Base-by-base conservation (phyloP, 2,888 invertebrate genomes). In the Gisinianus flammeolus region DNA sequence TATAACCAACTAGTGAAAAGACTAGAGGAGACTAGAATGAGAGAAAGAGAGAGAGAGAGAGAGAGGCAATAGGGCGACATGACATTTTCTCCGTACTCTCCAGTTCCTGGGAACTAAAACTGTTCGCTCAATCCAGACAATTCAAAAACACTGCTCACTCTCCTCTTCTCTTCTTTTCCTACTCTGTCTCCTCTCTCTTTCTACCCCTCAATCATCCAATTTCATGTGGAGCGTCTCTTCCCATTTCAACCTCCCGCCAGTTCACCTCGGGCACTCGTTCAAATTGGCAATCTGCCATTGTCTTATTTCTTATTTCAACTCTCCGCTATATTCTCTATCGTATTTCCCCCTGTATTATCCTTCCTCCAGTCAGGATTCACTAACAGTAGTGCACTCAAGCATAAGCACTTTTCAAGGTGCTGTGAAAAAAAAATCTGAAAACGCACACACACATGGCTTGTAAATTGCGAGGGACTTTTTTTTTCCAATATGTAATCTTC, bases 311-410 rank as follows among this genome's bases (percentile, higher is more conserved):
- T 56, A 24, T 35, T 72, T 44, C 28, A 54, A 28, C 28, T 66
- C 30, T 73, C 52, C 68, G 35, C 31, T 26, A 58, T 76, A 75
- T 74, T 76, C 77, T 67, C 77, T 72, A 67, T 74, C 72, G 73
- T 78, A 66, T 81, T 77, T 74, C 78, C 79, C 77, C 77, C 74
- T 76, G n/a, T n/a, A n/a, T n/a, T n/a, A n/a, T n/a, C 75, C 79
- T 30, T 31, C 66, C 66, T 66, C 19, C 66, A 66, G 19, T 66
- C 66, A 30, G 12, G n/a, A 54, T n/a, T n/a, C 19, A 16, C 54
- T 16, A 54, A 54, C 54, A 44, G 44, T 54, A 54, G n/a, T n/a
- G 16, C 54, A 54, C n/a, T 54, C 54, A 54, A n/a, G 54, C 54
- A 54, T 54, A 54, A 54, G n/a, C 16, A n/a, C 54, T 54, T n/a